A percentile compares a stretch with the other conserved stretches of the same genome.
These are phyloP conservation scores for Cyclargus thomasi DNA, from an alignment of 1,140 invertebrate genomes.

Conservation along the genomic window DNA sequence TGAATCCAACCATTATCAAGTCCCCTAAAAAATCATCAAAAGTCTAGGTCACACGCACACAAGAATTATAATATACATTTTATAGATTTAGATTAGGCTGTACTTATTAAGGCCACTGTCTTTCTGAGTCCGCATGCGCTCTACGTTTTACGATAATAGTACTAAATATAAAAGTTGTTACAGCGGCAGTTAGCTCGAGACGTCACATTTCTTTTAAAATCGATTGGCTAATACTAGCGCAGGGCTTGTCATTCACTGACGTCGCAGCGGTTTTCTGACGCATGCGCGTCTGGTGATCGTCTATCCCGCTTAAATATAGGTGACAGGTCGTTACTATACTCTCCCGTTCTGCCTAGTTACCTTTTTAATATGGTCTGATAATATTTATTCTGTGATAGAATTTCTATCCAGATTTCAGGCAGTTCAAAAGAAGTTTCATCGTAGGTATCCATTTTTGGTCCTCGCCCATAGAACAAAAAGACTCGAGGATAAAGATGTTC, in stretches of 20 bases:
- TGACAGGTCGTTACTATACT: conserved; percentile 52
- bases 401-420: too few relatives aligned
- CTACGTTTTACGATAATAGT: conserved; percentile 36
- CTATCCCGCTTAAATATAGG: conserved; percentile 64
- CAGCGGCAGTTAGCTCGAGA: conserved; percentile 37
- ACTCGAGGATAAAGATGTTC: too few relatives aligned
- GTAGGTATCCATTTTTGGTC: too few relatives aligned
- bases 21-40: too few relatives aligned
- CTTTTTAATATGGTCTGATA: conserved; percentile 58
- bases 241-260: conserved; percentile 71
- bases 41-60: too few relatives aligned
- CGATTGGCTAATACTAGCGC: conserved; percentile 67
- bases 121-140: conserved; percentile 32
- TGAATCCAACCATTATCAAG: too few relatives aligned
- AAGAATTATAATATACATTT: too few relatives aligned
- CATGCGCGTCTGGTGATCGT: conserved; percentile 70
- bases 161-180: conserved; percentile 41
- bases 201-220: conserved; percentile 65
- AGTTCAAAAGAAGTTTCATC: too few relatives aligned
- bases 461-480: too few relatives aligned
- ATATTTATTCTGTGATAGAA: too few relatives aligned
- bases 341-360: conserved; percentile 46
- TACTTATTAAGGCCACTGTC: background rate
- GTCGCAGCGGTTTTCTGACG: conserved; percentile 57
- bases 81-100: too few relatives aligned